Evolutionary conservation across 2,797 vertebrate genomes (phyloP), one percentile per base, ranked within the genome.

Genomic region (Epinephelus coioides): DNA sequence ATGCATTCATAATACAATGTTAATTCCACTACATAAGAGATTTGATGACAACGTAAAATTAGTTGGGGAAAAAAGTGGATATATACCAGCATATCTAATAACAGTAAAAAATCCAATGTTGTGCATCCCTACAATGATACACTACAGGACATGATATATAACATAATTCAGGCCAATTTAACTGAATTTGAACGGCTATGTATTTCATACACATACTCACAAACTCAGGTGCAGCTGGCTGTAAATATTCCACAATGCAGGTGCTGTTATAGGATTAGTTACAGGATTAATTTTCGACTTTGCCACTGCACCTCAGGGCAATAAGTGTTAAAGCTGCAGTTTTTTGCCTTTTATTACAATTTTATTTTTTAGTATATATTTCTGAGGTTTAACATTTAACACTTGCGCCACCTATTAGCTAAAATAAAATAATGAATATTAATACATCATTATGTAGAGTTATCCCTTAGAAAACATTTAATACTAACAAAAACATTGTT

Each of bases 351-450:
- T 51, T 43, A 43, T 51, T 27, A 21, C 23, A 62, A 18, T 19
- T 30, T 34, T 3, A 34, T 61, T 68, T 47, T 76, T 23, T 53
- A 15, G 34, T 34, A 10, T 46, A 21, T 19, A 18, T 19, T 21
- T 69, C 43, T 55, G 15, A 62, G 2, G 18, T 60, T 66, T 71
- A 43, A 59, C 15, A 50, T 59, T 46, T n/a, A 30, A 73, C 21
- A 55, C 11, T n/a, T 68, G 34, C 54, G 6, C 34, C 44, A 69
- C 17, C 17, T 30, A 6, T 47, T 8, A 17, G 21, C 19, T 61
- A 19, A 50, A 46, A 30, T 57, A n/a, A 27, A 56, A 64, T 13
- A 27, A 47, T 54, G 4, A 11, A 38, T n/a, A 50, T 3, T 38
- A 25, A 25, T 46, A 60, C 1, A 51, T 38, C 6, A 27, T 43